Conservation (phyloP, 2,113 vertebrate genomes). For the Acinonyx jubatus region DNA sequence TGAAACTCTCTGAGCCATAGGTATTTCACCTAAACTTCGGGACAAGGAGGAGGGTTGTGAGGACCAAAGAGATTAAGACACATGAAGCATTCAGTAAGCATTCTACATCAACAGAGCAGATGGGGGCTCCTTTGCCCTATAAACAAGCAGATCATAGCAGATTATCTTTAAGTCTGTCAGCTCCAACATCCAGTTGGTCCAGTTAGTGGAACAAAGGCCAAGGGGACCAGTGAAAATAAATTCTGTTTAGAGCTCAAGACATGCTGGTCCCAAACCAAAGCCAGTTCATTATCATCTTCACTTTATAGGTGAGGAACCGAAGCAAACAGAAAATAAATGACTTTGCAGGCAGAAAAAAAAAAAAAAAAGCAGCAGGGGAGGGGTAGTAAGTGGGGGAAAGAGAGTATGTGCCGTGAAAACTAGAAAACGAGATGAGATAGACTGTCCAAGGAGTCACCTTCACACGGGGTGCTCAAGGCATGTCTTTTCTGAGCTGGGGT, state of each 20-base stretch:
- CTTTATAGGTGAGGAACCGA: not conserved
- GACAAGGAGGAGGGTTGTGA: not conserved
- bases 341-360: not conserved
- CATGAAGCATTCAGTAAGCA: not conserved
- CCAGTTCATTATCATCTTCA: not conserved
- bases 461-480: too few species aligned
- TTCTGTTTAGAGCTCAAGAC: not conserved
- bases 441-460: not conserved
- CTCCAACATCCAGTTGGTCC: not conserved
- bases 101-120: not conserved
- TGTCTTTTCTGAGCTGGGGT: not conserved
- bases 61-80: not conserved
- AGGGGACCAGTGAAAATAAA: not conserved
- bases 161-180: not conserved
- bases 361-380: not conserved
- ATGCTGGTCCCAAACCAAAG: not conserved
- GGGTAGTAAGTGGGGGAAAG: not conserved
- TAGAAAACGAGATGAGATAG: not conserved
- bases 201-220: not conserved
- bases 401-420: not conserved
- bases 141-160: not conserved
- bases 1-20: not conserved
- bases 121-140: not conserved
- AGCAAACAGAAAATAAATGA: not conserved
- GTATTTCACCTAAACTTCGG: not conserved